Evolutionary conservation across 2,888 invertebrate genomes (phyloP).

Genomic region (Lymantria dispar): DNA sequence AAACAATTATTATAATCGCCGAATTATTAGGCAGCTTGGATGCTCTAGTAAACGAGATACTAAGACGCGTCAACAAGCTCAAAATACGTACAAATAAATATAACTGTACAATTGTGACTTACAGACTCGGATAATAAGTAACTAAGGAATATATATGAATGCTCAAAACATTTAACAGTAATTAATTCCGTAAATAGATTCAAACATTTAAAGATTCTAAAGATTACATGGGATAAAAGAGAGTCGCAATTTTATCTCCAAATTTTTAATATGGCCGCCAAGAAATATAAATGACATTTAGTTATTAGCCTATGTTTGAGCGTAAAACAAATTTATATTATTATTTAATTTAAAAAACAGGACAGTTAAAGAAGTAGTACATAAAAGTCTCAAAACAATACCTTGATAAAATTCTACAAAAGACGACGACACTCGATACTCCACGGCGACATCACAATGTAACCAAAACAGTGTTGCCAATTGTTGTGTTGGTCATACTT

Average conservation of each 20-base stretch:
- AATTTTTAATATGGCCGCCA: constrained; percentile 74
- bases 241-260: constrained; percentile 50
- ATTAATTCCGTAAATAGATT: constrained; percentile 9
- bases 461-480: constrained; percentile 37
- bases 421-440: constrained; percentile 78
- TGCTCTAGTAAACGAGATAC: constrained; percentile 34
- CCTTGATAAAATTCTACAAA: constrained; percentile 80
- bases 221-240: constrained; percentile 60
- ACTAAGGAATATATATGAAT: constrained; percentile 22
- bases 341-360: too few relatives aligned
- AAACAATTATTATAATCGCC: constrained; percentile 20
- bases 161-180: constrained; percentile 5
- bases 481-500: neutral
- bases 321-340: too few relatives aligned
- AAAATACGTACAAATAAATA: constrained; percentile 46
- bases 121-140: constrained; percentile 14
- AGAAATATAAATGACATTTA: constrained; percentile 18
- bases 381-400: constrained; percentile 38
- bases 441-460: constrained; percentile 77
- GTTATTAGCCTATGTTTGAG: neutral
- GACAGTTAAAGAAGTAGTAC: too few relatives aligned
- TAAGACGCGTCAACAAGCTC: constrained; percentile 77
- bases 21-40: constrained; percentile 11
- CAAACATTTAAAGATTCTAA: constrained; percentile 41
- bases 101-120: constrained; percentile 1